Percentiles rank a stretch among this genome's conserved stretches.
Evolutionary conservation across 2,888 invertebrate species (phyloP).

Genomic region (Agonopterix heracliana): DNA sequence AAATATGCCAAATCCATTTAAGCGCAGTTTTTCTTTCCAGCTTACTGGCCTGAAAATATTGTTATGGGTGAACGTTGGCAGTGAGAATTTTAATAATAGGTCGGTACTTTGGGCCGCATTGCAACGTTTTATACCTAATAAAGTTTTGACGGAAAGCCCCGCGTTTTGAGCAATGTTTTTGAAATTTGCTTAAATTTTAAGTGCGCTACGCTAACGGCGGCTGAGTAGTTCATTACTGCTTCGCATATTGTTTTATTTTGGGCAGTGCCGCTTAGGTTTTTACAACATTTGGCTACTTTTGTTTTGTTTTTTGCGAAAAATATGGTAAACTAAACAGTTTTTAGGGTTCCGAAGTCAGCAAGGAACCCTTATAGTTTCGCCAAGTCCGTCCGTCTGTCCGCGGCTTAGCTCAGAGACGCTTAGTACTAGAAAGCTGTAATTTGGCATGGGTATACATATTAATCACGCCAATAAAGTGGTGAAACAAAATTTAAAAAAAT

Average conservation of each 20-base stretch:
- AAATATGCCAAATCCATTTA: constrained; percentile 63
- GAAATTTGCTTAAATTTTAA: constrained; percentile 2
- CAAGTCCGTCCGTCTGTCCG: too few species aligned
- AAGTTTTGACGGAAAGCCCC: constrained; percentile 24
- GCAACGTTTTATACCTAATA: constrained; percentile 33
- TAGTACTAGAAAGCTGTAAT: too few species aligned
- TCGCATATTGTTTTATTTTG: background rate
- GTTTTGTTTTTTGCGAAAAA: too few species aligned
- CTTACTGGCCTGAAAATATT: constrained; percentile 53
- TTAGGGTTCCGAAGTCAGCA: too few species aligned
- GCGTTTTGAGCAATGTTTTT: constrained; percentile 5
- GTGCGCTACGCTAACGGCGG: background rate
- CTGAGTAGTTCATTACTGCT: background rate
- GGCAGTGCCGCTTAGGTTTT: too few species aligned
- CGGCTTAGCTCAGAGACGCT: too few species aligned
- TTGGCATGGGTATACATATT: too few species aligned
- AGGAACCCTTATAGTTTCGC: too few species aligned
- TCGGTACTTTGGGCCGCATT: constrained; percentile 20
- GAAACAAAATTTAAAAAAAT: too few species aligned
- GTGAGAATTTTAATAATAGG: constrained; percentile 37
- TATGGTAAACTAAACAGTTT: too few species aligned
- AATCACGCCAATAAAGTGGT: too few species aligned
- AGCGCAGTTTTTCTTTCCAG: constrained; percentile 52
- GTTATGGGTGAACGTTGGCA: constrained; percentile 44
- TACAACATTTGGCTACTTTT: too few species aligned